Evolutionary conservation across 2,113 vertebrate species (phyloP).

Genomic region (Ochotona curzoniae): DNA sequence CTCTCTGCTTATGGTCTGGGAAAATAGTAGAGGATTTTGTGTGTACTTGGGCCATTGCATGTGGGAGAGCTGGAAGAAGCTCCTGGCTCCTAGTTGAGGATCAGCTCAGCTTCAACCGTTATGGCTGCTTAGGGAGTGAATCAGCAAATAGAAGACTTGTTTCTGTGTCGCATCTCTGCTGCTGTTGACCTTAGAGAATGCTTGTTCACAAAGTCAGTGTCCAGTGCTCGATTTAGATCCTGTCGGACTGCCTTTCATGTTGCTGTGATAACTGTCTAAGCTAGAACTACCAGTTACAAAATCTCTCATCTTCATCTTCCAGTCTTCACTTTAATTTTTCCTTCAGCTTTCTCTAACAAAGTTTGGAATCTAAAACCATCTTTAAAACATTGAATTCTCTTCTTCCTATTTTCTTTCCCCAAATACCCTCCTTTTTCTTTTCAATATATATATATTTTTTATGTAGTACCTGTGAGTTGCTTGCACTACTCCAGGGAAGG

Average conservation of each 20-base stretch:
- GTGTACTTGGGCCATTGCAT: too few relatives aligned
- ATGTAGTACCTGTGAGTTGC: neutral
- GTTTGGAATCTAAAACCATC: constrained; percentile 35
- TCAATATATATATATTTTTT: neutral
- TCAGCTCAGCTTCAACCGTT: too few relatives aligned
- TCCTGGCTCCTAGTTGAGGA: too few relatives aligned
- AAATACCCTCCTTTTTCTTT: neutral
- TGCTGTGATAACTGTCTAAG: constrained; percentile 41
- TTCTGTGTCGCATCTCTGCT: neutral
- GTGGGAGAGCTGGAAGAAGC: too few relatives aligned
- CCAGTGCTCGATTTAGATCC: neutral
- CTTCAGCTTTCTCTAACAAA: constrained; percentile 17
- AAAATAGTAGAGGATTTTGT: too few relatives aligned
- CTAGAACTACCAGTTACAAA: neutral
- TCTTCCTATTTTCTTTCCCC: neutral
- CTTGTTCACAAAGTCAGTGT: neutral
- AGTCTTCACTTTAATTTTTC: neutral
- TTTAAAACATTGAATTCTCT: neutral
- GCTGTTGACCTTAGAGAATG: neutral
- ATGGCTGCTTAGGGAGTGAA: too few relatives aligned
- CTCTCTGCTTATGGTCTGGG: too few relatives aligned
- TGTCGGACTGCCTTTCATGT: constrained; percentile 6
- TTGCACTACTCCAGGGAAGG: neutral
- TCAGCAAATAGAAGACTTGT: too few relatives aligned
- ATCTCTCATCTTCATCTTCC: neutral